A percentile compares a stretch with the other conserved stretches of the same genome.
Conservation (phyloP, 2,888 invertebrate species). For the Thyatira batis region DNA sequence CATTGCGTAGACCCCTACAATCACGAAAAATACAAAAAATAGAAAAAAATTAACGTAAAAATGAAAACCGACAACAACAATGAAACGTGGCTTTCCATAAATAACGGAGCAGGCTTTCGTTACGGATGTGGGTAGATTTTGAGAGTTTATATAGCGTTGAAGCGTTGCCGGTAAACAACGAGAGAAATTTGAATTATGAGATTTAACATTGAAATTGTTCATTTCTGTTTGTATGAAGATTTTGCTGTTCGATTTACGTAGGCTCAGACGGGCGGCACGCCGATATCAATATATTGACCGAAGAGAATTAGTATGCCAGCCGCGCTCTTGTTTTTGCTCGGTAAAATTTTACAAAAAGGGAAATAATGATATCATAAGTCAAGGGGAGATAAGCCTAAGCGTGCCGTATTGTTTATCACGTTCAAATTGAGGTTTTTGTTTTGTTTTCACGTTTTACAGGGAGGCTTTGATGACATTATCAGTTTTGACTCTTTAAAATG, state of each 20-base stretch:
- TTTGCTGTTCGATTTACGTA: conserved; percentile 53
- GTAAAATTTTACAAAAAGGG: conserved; percentile 73
- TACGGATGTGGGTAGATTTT: conserved; percentile 78
- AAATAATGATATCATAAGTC: conserved; percentile 79
- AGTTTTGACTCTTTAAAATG: conserved; percentile 23
- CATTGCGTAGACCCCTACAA: conserved; percentile 48
- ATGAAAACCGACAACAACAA: conserved; percentile 77
- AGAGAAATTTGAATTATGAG: conserved; percentile 74
- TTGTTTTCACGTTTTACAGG: conserved; percentile 28
- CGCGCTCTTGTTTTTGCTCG: conserved; percentile 68
- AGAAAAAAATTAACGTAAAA: conserved; percentile 74
- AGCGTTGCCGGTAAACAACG: conserved; percentile 69
- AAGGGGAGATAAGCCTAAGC: conserved; percentile 72
- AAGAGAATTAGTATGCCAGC: conserved; percentile 73
- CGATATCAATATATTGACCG: conserved; percentile 74
- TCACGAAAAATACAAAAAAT: conserved; percentile 64
- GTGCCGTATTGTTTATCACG: conserved; percentile 69
- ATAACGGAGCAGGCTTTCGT: conserved; percentile 77
- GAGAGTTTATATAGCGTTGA: conserved; percentile 72
- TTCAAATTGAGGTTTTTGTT: conserved; percentile 58
- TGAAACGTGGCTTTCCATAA: conserved; percentile 77
- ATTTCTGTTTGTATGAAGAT: conserved; percentile 67
- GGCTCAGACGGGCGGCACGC: conserved; percentile 40
- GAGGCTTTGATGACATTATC: conserved; percentile 53
- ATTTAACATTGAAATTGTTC: conserved; percentile 69